These are phyloP conservation scores for Pygoscelis adeliae DNA, from an alignment of 2,113 vertebrate genomes.

Conservation along the genomic window DNA sequence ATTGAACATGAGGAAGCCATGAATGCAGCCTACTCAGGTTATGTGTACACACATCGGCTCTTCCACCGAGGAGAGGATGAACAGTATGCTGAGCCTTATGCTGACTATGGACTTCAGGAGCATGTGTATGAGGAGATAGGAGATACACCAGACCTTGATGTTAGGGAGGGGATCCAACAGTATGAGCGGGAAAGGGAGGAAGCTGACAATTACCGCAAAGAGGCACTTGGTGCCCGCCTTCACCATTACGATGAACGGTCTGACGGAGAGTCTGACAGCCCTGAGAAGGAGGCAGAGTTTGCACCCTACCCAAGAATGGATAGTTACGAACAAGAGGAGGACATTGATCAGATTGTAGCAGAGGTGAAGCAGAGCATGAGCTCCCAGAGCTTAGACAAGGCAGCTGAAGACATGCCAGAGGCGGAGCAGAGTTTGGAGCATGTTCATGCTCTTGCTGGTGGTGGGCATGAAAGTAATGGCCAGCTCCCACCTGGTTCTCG, in stretches of 20 bases:
- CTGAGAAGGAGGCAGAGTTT: slow-evolving; percentile 95
- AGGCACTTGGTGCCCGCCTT: slow-evolving; percentile 90
- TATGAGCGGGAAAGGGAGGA: slow-evolving; percentile 80
- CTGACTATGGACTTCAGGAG: slow-evolving; percentile 88
- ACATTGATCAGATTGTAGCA: slow-evolving; percentile 86
- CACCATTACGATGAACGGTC: slow-evolving; percentile 95
- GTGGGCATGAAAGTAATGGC: slow-evolving; percentile 64
- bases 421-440: slow-evolving; percentile 78
- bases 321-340: slow-evolving; percentile 93
- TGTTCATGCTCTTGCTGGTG: neutral
- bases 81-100: slow-evolving; percentile 89
- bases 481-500: slow-evolving; percentile 55
- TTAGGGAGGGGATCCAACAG: slow-evolving; percentile 78
- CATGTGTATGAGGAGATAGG: slow-evolving; percentile 96
- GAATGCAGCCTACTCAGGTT: slow-evolving; percentile 87
- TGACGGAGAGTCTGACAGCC: slow-evolving; percentile 93
- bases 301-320: slow-evolving; percentile 91
- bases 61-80: slow-evolving; percentile 80
- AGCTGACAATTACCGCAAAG: slow-evolving; percentile 84
- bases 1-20: slow-evolving; percentile 82
- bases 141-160: slow-evolving; percentile 77
- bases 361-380: slow-evolving; percentile 90
- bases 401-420: slow-evolving; percentile 80
- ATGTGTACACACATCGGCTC: slow-evolving; percentile 85
- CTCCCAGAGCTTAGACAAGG: slow-evolving; percentile 82